Conservation (phyloP, 2,797 vertebrate genomes). For the Cheirogaleus major region DNA sequence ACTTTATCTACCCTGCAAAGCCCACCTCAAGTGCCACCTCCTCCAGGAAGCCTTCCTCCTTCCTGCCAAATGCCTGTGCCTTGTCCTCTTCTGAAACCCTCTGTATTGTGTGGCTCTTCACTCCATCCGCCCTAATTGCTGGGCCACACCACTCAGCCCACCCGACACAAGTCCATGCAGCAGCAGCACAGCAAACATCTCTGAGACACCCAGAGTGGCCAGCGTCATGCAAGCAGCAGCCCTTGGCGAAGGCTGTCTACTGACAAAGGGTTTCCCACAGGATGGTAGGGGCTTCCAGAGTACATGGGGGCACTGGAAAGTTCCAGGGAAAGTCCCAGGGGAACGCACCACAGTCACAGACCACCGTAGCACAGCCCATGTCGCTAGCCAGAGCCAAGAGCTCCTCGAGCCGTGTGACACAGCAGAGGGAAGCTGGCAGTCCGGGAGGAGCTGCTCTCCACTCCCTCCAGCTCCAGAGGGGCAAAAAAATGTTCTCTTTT, state of each 20-base stretch:
- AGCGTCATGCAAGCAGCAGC: not conserved
- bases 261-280: not conserved
- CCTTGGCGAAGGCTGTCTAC: not conserved
- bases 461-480: not conserved
- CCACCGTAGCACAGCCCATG: rapidly evolving
- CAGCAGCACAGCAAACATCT: not conserved
- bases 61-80: not conserved
- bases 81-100: not conserved
- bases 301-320: not conserved
- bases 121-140: not conserved
- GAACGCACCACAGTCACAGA: not conserved
- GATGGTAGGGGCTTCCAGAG: not conserved
- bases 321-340: not conserved
- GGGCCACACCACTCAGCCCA: not conserved
- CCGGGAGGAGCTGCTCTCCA: not conserved
- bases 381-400: not conserved
- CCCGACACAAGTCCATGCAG: not conserved
- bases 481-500: constrained; percentile 7
- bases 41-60: not conserved
- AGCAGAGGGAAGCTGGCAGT: not conserved
- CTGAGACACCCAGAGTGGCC: not conserved
- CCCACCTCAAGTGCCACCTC: not conserved
- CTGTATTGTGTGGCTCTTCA: not conserved
- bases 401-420: not conserved
- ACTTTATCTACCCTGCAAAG: not conserved